Percentiles rank a stretch among this genome's conserved stretches.
Evolutionary conservation across 2,113 vertebrate genomes (phyloP).

Genomic region (Pteruthius melanotis): DNA sequence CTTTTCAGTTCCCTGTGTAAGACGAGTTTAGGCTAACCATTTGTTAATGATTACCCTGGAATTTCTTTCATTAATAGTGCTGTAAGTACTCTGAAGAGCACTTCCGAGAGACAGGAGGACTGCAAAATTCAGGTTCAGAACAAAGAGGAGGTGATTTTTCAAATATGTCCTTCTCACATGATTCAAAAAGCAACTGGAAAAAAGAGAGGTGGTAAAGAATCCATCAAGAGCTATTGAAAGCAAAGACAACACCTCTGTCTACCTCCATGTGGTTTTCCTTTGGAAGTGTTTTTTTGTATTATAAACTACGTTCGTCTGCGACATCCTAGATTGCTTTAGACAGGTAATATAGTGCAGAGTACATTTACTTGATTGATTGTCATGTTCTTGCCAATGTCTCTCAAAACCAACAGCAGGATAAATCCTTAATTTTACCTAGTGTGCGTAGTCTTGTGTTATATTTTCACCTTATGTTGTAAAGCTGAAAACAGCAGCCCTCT

Average conservation of each 20-base stretch:
- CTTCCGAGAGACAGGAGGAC: not conserved
- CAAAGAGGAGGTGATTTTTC: not conserved
- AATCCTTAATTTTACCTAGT: not conserved
- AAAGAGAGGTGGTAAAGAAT: not conserved
- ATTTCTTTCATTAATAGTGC: not conserved
- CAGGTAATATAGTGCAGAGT: not conserved
- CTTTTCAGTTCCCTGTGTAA: not conserved
- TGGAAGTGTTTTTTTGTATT: not conserved
- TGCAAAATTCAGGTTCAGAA: not conserved
- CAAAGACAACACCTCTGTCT: not conserved
- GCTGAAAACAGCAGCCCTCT: not conserved
- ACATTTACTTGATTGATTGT: not conserved
- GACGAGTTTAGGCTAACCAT: not conserved
- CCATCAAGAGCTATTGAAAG: not conserved
- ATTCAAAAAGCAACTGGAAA: not conserved
- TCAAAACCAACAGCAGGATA: not conserved
- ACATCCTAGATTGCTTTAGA: not conserved
- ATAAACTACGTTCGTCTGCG: not conserved
- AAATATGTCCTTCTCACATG: not conserved
- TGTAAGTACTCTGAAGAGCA: not conserved
- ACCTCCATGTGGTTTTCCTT: not conserved
- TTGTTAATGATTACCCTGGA: constrained; percentile 6
- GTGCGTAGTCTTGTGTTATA: not conserved
- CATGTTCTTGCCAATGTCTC: not conserved
- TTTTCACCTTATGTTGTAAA: not conserved